phyloP scores from a whole-genome alignment of 2,888 invertebrate species.

The Alloplasta piceator region DNA sequence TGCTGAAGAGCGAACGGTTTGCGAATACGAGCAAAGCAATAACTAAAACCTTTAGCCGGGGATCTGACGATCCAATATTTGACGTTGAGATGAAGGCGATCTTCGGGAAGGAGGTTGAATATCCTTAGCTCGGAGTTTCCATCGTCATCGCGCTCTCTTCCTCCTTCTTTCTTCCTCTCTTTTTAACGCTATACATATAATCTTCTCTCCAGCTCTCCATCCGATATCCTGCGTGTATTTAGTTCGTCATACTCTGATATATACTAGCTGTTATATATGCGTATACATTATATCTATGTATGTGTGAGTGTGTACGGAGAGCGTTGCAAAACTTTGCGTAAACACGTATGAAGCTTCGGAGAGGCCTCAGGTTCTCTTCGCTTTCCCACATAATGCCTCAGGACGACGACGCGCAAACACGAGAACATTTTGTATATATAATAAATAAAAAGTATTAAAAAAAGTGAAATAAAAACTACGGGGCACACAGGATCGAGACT shows the following conservation, averaged over 20 bases:
- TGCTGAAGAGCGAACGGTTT: conserved; percentile 63
- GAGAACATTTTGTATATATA: conserved; percentile 41
- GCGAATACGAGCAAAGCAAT: conserved; percentile 74
- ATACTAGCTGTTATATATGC: conserved; percentile 3
- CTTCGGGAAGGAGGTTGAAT: conserved; percentile 58
- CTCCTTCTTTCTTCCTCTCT: background rate
- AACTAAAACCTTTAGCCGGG: conserved; percentile 76
- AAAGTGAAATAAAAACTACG: conserved; percentile 16
- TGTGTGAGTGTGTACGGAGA: background rate
- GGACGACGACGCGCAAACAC: conserved; percentile 5
- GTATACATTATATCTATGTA: conserved; percentile 2
- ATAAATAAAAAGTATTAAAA: conserved; percentile 5
- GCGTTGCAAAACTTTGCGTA: conserved; percentile 58
- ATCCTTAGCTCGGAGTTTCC: conserved; percentile 44
- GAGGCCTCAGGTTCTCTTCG: conserved; percentile 18
- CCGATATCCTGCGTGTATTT: conserved; percentile 32
- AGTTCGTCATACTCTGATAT: conserved; percentile 39
- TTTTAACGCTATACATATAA: conserved; percentile 17
- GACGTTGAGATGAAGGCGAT: conserved; percentile 77
- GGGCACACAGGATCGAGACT: conserved; percentile 9
- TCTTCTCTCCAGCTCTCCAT: conserved; percentile 50
- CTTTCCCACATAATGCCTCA: conserved; percentile 13
- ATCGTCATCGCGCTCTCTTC: conserved; percentile 39
- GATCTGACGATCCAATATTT: conserved; percentile 80
- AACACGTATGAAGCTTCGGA: conserved; percentile 50